Evolutionary conservation across 2,797 vertebrate species (phyloP).

Genomic region (Neosilurus mollespiculum): DNA sequence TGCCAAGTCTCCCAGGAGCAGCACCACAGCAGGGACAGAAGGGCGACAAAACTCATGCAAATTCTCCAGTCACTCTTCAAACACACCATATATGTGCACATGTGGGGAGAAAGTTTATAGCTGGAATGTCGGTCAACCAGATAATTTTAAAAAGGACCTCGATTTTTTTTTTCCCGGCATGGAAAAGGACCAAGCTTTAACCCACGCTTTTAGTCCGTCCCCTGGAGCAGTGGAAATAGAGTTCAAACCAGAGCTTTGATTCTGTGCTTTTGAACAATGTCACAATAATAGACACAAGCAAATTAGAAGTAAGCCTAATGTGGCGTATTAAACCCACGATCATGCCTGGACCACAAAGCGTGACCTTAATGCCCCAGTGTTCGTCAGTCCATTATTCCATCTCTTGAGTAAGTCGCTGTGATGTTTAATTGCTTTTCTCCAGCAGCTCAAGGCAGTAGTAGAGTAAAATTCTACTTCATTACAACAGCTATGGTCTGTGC

Average conservation of each 20-base stretch:
- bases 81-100: not conserved
- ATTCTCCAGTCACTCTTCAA: constrained; percentile 3
- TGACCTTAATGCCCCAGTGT: constrained; percentile 32
- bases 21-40: constrained; percentile 59
- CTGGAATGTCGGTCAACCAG: constrained; percentile 15
- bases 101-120: not conserved
- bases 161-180: not conserved
- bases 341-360: constrained; percentile 36
- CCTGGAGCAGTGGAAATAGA: not conserved
- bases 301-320: constrained; percentile 45
- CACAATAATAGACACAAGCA: constrained; percentile 39
- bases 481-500: constrained; percentile 21
- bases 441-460: constrained; percentile 31
- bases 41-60: constrained; percentile 16
- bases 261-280: constrained; percentile 34
- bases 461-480: constrained; percentile 45
- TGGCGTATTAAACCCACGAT: constrained; percentile 38
- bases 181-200: not conserved
- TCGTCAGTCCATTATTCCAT: constrained; percentile 41
- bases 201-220: not conserved
- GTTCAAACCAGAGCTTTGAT: constrained; percentile 11
- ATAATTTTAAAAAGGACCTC: constrained; percentile 4
- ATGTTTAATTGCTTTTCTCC: constrained; percentile 49
- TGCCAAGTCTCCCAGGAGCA: constrained; percentile 38
- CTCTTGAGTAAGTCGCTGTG: constrained; percentile 40